Evolutionary conservation across 2,797 vertebrate genomes (phyloP).

Genomic region (Coilia nasus): DNA sequence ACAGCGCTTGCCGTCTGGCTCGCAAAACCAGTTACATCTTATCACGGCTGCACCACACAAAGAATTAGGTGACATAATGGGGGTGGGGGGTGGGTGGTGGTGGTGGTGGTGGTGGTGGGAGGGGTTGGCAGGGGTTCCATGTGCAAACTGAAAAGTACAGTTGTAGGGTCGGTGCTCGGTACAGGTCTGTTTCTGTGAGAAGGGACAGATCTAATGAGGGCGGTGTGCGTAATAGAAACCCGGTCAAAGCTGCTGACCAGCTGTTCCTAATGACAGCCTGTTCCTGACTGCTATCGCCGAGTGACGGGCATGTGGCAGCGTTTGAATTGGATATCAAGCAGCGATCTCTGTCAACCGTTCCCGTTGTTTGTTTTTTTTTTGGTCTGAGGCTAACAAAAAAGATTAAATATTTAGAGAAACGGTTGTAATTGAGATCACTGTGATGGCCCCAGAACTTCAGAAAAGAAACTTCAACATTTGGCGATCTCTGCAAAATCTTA

Average conservation of each 20-base stretch:
- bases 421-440: neutral
- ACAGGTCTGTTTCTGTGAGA: neutral
- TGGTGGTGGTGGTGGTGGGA: too few relatives aligned
- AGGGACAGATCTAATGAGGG: conserved; percentile 12
- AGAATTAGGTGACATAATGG: neutral
- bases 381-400: neutral
- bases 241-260: neutral
- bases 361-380: neutral
- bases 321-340: neutral
- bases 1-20: neutral
- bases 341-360: neutral
- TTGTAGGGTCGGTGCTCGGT: neutral
- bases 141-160: neutral
- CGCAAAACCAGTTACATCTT: neutral
- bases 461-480: neutral
- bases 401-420: neutral
- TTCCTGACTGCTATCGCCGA: neutral
- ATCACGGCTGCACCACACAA: neutral
- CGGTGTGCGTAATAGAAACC: neutral
- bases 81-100: too few relatives aligned
- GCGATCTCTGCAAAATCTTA: neutral
- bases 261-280: conserved; percentile 16
- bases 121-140: too few relatives aligned
- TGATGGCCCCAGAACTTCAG: neutral
- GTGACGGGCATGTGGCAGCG: neutral